Percentiles rank a stretch among this genome's conserved stretches.
Conservation (phyloP, 2,797 vertebrate species). For the Alexandromys oeconomus region DNA sequence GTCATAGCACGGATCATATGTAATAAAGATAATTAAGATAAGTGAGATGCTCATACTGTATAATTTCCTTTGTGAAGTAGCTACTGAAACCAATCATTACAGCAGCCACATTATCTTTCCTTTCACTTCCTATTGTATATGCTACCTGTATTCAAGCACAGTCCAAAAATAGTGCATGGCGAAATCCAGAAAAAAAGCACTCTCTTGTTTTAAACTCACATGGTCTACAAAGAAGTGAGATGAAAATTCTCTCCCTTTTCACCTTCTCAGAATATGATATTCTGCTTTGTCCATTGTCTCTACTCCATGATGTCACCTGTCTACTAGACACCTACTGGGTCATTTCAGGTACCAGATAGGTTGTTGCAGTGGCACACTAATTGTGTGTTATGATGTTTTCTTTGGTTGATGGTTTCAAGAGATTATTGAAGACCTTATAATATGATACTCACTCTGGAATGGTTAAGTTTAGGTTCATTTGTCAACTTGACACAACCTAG, state of each 20-base stretch:
- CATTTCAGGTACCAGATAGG: no score
- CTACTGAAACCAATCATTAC: conserved; percentile 44
- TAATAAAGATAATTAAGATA: conserved; percentile 15
- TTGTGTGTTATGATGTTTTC: not conserved
- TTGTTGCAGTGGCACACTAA: not conserved
- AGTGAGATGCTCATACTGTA: not conserved
- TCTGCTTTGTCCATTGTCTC: not conserved
- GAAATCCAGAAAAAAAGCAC: not conserved
- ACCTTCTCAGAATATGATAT: not conserved
- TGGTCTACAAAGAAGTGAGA: not conserved
- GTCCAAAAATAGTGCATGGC: not conserved
- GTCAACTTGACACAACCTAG: not conserved
- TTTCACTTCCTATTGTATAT: not conserved
- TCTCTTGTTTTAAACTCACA: not conserved
- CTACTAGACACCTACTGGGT: not conserved
- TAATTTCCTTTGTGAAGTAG: conserved; percentile 4
- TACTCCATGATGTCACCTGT: not conserved
- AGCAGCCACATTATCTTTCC: not conserved
- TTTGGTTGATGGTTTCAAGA: not conserved
- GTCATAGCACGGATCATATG: not conserved
- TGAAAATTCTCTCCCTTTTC: not conserved
- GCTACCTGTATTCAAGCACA: not conserved
- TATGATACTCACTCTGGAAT: not conserved
- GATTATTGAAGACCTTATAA: not conserved
- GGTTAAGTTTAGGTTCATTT: not conserved